Percentiles rank a stretch among this genome's conserved stretches.
These are phyloP conservation scores for Agraylea sexmaculata DNA, from an alignment of 1,140 invertebrate species.

Conservation along the genomic window DNA sequence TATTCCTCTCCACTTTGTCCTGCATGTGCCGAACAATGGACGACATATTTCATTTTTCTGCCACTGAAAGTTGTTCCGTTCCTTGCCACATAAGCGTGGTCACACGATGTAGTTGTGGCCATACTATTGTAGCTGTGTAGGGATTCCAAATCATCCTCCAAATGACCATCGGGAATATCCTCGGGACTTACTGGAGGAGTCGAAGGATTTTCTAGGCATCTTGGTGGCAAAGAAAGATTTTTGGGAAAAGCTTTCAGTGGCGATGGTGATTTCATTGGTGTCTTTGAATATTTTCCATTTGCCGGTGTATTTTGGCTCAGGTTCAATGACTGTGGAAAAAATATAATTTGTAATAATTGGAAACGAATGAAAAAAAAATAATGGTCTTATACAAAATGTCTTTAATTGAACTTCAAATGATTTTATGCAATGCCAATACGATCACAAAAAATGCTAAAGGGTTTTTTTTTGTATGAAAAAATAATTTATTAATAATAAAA, in stretches of 20 bases:
- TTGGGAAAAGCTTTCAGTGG: constrained; percentile 26
- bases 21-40: constrained; percentile 70
- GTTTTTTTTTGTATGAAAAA: too few species aligned
- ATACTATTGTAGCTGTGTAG: constrained; percentile 63
- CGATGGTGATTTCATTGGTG: constrained; percentile 14
- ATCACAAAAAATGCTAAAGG: too few species aligned
- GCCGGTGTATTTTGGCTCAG: constrained; percentile 13
- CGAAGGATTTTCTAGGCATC: constrained; percentile 27
- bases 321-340: constrained; percentile 35
- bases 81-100: constrained; percentile 65
- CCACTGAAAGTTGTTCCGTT: constrained; percentile 68
- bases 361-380: too few species aligned
- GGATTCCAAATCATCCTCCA: constrained; percentile 61
- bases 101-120: constrained; percentile 59
- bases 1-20: constrained; percentile 63
- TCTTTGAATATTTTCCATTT: constrained; percentile 28
- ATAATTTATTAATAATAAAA: too few species aligned
- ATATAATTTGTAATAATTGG: constrained; percentile 11
- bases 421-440: too few species aligned
- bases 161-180: constrained; percentile 35
- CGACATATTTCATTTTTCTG: constrained; percentile 59
- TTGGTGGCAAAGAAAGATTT: constrained; percentile 27
- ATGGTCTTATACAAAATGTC: too few species aligned
- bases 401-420: too few species aligned
- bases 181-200: constrained; percentile 49